phyloP scores from a whole-genome alignment of 1,140 invertebrate genomes.

The Gryllus bimaculatus region DNA sequence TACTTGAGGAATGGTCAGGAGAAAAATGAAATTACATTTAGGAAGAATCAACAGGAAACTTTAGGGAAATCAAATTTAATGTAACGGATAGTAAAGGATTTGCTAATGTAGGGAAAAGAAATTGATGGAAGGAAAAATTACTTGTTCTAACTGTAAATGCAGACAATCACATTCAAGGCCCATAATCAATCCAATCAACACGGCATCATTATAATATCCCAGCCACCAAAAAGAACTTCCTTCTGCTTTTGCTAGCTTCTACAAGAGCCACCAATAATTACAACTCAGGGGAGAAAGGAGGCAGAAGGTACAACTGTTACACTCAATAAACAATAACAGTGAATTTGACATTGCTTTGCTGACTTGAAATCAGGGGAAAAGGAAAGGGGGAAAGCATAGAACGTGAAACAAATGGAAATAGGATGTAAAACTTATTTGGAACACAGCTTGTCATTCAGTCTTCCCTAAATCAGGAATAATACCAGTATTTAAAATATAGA shows the following conservation, averaged over 20 bases:
- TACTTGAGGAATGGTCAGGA: not conserved
- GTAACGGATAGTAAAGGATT: not conserved
- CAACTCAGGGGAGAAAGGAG: not conserved
- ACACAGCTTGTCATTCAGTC: not conserved
- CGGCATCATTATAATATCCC: slow-evolving; percentile 9
- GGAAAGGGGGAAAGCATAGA: not conserved
- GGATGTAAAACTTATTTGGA: not conserved
- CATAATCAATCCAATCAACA: slow-evolving; percentile 10
- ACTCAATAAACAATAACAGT: not conserved
- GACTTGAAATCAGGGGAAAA: slow-evolving; percentile 16
- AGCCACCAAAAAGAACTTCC: slow-evolving; percentile 14
- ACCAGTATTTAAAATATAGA: not conserved
- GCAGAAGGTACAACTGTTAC: not conserved
- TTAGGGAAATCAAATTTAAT: not conserved
- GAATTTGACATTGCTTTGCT: slow-evolving; percentile 30
- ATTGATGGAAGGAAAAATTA: no score
- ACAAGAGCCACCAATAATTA: not conserved
- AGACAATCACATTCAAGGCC: slow-evolving; percentile 17
- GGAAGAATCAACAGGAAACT: not conserved
- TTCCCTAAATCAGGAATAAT: not conserved
- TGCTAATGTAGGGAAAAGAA: not conserved
- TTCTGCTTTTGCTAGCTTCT: slow-evolving; percentile 13
- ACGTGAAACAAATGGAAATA: not conserved
- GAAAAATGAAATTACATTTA: not conserved
- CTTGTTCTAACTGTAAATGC: not conserved